Conservation (phyloP, 92 coral and sea anemone species). For the Palythoa grandis region DNA sequence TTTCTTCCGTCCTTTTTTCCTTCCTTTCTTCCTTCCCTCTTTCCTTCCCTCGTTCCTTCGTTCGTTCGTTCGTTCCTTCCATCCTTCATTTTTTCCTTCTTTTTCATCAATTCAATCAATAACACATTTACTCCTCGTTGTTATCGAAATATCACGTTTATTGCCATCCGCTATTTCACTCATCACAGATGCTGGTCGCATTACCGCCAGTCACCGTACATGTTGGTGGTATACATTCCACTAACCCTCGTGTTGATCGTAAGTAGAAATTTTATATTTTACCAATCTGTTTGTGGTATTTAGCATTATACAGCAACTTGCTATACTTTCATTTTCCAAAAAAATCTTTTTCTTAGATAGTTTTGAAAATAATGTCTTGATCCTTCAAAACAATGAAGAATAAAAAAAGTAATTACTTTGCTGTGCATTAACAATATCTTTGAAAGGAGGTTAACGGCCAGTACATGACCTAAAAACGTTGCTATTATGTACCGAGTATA, state of each 20-base stretch:
- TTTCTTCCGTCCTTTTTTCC: neutral
- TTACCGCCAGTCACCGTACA: slow-evolving; percentile 66
- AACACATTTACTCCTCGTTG: neutral
- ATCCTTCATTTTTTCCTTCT: neutral
- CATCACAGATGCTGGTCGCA: slow-evolving; percentile 79
- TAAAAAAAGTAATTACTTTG: neutral
- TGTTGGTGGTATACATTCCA: slow-evolving; percentile 82
- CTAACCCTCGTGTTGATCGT: slow-evolving; percentile 71
- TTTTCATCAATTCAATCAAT: neutral
- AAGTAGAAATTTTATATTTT: slow-evolving; percentile 30
- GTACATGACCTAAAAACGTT: too few relatives aligned
- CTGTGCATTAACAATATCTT: too few relatives aligned
- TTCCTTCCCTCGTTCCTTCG: neutral
- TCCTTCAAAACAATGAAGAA: neutral
- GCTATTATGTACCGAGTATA: too few relatives aligned
- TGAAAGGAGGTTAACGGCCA: too few relatives aligned
- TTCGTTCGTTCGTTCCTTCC: neutral
- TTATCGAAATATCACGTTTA: neutral
- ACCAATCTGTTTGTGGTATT: too few relatives aligned
- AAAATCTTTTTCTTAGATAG: too few relatives aligned
- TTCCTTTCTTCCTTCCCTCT: neutral
- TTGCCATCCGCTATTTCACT: neutral
- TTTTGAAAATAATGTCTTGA: neutral
- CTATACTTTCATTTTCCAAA: neutral
- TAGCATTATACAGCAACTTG: neutral